These are phyloP conservation scores for Neoniphon sammara DNA, from an alignment of 2,797 vertebrate species.

Conservation along the genomic window DNA sequence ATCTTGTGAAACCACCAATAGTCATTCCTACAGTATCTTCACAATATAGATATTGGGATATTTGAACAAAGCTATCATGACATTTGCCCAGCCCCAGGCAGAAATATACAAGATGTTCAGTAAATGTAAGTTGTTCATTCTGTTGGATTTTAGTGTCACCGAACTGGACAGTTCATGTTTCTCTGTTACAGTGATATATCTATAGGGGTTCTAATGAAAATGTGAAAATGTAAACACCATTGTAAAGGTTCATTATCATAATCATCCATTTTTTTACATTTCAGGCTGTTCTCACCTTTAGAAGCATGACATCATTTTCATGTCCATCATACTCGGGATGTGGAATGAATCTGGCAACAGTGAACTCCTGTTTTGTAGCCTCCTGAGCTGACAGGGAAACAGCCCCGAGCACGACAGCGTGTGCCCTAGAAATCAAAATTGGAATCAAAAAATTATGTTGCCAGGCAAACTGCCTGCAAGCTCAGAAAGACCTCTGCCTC, in stretches of 20 bases:
- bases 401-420: conserved; percentile 70
- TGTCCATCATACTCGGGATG: conserved; percentile 65
- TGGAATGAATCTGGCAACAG: conserved; percentile 35
- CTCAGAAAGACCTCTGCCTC: too few relatives aligned
- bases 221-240: background rate
- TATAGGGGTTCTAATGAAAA: background rate
- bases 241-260: too few relatives aligned
- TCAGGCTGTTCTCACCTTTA: conserved; percentile 66
- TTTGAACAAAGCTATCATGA: too few relatives aligned
- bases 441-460: too few relatives aligned
- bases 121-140: background rate
- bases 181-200: background rate
- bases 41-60: too few relatives aligned
- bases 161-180: background rate
- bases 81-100: too few relatives aligned
- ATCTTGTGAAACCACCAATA: too few relatives aligned
- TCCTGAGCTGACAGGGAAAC: conserved; percentile 58
- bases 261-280: background rate
- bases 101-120: background rate
- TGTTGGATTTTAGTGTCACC: background rate
- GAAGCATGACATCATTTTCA: conserved; percentile 78
- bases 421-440: conserved; percentile 52
- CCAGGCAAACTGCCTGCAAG: too few relatives aligned
- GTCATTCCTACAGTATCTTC: too few relatives aligned
- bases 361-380: conserved; percentile 58